Conservation (phyloP, 2,113 vertebrate species). For the Orientallactaga bullata region DNA sequence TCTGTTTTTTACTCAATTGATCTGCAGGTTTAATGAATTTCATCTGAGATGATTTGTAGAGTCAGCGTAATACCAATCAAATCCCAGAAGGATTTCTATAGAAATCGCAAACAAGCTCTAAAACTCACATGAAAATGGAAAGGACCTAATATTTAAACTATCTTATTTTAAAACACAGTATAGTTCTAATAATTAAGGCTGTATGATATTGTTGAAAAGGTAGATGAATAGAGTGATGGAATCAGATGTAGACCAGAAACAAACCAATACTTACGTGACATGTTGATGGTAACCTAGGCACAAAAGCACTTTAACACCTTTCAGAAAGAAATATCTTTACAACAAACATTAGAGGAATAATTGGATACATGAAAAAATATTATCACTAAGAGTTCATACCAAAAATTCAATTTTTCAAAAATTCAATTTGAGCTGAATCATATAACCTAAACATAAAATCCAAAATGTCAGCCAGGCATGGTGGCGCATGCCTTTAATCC, state of each 20-base stretch:
- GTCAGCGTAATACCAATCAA: neutral
- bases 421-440: neutral
- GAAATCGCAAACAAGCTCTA: neutral
- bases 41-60: neutral
- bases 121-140: neutral
- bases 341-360: neutral
- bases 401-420: constrained; percentile 11
- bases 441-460: neutral
- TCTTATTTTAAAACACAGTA: neutral
- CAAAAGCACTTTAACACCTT: neutral
- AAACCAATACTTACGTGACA: neutral
- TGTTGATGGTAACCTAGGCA: neutral
- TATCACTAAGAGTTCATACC: neutral
- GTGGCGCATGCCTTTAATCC: no score
- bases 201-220: neutral
- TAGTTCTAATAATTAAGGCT: neutral
- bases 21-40: neutral
- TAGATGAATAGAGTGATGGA: neutral
- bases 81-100: constrained; percentile 16
- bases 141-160: constrained; percentile 6
- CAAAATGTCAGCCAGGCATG: no score
- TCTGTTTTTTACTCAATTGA: neutral
- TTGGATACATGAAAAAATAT: neutral
- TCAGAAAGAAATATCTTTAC: neutral
- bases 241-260: neutral